Evolutionary conservation across 1,140 invertebrate species (phyloP).

Genomic region (Atta cephalotes): DNA sequence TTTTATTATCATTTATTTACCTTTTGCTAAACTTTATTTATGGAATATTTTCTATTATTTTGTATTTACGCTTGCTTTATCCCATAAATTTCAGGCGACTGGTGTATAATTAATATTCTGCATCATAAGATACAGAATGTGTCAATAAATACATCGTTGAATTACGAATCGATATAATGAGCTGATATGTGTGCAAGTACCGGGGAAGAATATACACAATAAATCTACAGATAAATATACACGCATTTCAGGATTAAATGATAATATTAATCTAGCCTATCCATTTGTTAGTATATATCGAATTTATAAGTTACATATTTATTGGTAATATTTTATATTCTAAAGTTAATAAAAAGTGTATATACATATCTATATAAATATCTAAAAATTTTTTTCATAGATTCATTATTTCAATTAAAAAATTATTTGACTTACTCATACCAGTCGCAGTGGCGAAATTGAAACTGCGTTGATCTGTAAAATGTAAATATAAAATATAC

Average conservation of each 20-base stretch:
- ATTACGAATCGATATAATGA: too few species aligned
- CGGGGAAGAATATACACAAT: background rate
- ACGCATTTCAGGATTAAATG: conserved; percentile 4
- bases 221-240: conserved; percentile 6
- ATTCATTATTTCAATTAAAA: background rate
- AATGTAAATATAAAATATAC: background rate
- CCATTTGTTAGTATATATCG: background rate
- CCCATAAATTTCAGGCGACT: background rate
- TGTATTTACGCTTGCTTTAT: background rate
- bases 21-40: background rate
- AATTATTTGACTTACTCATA: background rate
- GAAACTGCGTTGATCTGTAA: background rate
- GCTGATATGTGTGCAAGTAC: background rate
- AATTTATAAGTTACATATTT: background rate
- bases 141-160: background rate
- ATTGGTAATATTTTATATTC: conserved; percentile 1
- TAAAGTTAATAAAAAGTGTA: background rate
- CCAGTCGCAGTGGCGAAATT: background rate
- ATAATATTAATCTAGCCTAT: background rate
- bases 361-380: background rate
- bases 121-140: background rate
- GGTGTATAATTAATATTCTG: conserved; percentile 10
- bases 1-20: background rate
- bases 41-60: background rate
- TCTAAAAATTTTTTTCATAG: background rate